A percentile compares a stretch with the other conserved stretches of the same genome.
phyloP scores from a whole-genome alignment of 2,797 vertebrate species.

The Zalophus californianus region DNA sequence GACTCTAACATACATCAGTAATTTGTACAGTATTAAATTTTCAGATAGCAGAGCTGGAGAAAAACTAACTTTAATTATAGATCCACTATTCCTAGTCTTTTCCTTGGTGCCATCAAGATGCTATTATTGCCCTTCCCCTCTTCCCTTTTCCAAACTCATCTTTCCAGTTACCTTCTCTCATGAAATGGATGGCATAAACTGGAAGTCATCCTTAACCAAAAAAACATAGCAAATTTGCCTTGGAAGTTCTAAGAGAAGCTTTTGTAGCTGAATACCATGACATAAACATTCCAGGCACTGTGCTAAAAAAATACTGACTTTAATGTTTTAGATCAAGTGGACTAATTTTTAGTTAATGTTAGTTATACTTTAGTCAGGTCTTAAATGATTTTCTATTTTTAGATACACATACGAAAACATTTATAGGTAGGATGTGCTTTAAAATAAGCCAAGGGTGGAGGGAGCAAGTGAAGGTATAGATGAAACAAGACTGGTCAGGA shows the following conservation, averaged over 20 bases:
- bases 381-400: not conserved
- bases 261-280: not conserved
- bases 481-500: not conserved
- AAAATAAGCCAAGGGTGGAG: not conserved
- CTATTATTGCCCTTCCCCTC: not conserved
- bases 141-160: not conserved
- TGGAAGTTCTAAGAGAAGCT: not conserved
- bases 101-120: not conserved
- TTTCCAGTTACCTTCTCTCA: not conserved
- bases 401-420: not conserved
- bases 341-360: not conserved
- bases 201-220: not conserved
- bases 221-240: not conserved
- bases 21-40: not conserved
- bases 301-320: not conserved
- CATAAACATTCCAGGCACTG: not conserved
- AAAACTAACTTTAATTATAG: constrained; percentile 1
- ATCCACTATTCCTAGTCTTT: not conserved
- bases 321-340: not conserved
- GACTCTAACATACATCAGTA: not conserved
- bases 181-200: not conserved
- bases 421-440: not conserved
- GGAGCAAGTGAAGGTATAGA: not conserved
- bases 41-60: not conserved
- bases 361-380: not conserved